These are phyloP conservation scores for Monochamus alternatus DNA, from an alignment of 2,888 invertebrate species.

Conservation along the genomic window DNA sequence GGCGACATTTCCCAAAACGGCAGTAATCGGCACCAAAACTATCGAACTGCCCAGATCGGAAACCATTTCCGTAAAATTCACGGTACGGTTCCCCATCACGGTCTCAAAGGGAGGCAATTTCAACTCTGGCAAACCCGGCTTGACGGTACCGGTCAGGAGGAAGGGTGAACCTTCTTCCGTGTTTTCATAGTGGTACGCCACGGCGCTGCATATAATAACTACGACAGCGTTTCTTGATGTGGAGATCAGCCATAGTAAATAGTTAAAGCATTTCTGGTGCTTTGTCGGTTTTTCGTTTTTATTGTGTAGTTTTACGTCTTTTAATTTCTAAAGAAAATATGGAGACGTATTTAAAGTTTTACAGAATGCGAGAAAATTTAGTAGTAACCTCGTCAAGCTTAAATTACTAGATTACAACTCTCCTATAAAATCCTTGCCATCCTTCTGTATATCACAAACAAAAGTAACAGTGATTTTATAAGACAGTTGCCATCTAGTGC, in stretches of 20 bases:
- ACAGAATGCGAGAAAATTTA: too few species aligned
- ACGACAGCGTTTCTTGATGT: constrained; percentile 90
- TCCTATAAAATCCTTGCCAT: too few species aligned
- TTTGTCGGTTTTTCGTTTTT: constrained; percentile 68
- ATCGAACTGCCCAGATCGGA: constrained; percentile 89
- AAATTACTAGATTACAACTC: too few species aligned
- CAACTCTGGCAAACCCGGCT: constrained; percentile 83
- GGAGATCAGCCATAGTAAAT: constrained; percentile 83
- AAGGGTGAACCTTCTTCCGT: constrained; percentile 76
- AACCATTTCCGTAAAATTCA: constrained; percentile 80
- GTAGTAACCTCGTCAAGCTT: too few species aligned
- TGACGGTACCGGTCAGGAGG: constrained; percentile 82
- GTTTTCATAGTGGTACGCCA: constrained; percentile 77
- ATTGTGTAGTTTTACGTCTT: constrained; percentile 75
- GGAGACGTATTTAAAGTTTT: too few species aligned
- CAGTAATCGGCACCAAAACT: constrained; percentile 89
- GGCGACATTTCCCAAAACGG: constrained; percentile 93
- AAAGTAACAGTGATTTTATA: too few species aligned
- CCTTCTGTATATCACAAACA: too few species aligned
- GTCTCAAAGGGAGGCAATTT: constrained; percentile 83
- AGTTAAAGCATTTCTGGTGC: constrained; percentile 71
- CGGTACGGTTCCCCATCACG: constrained; percentile 73
- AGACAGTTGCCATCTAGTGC: too few species aligned
- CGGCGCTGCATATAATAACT: constrained; percentile 81
- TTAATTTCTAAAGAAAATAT: constrained; percentile 77